A percentile compares a stretch with the other conserved stretches of the same genome.
phyloP scores from a whole-genome alignment of 2,797 vertebrate species.

The Tadarida brasiliensis region DNA sequence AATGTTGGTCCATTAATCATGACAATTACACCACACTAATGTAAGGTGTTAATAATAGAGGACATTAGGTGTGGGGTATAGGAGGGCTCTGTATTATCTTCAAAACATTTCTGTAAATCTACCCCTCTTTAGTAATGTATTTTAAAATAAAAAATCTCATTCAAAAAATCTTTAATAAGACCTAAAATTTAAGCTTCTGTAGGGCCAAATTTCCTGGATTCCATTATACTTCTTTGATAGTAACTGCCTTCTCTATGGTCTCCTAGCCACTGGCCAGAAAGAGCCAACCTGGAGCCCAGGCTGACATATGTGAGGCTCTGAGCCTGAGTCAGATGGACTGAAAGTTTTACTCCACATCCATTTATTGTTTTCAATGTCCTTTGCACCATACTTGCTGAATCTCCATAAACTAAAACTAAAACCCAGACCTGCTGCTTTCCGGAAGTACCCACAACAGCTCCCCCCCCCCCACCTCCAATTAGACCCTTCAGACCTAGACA shows the following conservation, averaged over 20 bases:
- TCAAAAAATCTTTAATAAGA: neutral
- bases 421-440: neutral
- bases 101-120: neutral
- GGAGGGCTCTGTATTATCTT: neutral
- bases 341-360: neutral
- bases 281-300: neutral
- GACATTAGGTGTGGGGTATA: neutral
- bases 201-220: neutral
- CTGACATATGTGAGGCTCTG: neutral
- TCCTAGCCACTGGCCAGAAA: neutral
- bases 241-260: neutral
- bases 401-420: slow-evolving; percentile 39
- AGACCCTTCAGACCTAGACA: slow-evolving; percentile 19
- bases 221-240: neutral
- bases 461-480: neutral
- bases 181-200: neutral
- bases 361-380: neutral
- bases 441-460: neutral
- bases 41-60: neutral
- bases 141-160: neutral
- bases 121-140: neutral
- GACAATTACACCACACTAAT: too few relatives aligned
- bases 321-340: neutral
- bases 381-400: neutral
- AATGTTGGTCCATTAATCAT: too few relatives aligned